A percentile compares a stretch with the other conserved stretches of the same genome.
Conservation (phyloP, 2,888 invertebrate species). For the Hydrotaea cyrtoneurina region DNA sequence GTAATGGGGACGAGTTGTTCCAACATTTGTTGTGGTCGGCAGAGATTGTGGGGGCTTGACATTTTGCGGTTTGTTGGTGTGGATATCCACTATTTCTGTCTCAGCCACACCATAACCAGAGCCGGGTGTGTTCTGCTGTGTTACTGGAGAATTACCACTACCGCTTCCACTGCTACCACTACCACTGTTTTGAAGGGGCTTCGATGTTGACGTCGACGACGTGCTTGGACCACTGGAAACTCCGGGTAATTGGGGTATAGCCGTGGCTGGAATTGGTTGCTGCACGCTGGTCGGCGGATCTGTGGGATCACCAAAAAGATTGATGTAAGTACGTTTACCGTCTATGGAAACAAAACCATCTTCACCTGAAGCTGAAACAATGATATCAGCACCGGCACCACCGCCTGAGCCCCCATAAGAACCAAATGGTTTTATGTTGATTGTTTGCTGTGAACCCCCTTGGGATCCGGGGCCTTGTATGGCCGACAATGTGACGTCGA, state of each 20-base stretch:
- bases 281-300: conserved; percentile 79
- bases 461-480: conserved; percentile 89
- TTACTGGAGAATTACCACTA: conserved; percentile 65
- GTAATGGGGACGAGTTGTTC: conserved; percentile 85
- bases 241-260: conserved; percentile 76
- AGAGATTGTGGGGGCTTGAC: conserved; percentile 83
- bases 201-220: conserved; percentile 42
- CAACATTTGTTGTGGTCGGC: conserved; percentile 81
- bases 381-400: conserved; percentile 84
- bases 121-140: conserved; percentile 81
- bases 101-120: conserved; percentile 84
- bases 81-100: conserved; percentile 81
- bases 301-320: conserved; percentile 87
- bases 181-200: conserved; percentile 70
- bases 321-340: conserved; percentile 93
- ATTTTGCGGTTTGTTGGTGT: conserved; percentile 75
- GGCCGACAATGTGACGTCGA: conserved; percentile 93
- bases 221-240: conserved; percentile 64
- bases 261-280: conserved; percentile 77
- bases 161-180: conserved; percentile 51
- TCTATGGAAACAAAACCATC: conserved; percentile 95
- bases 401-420: conserved; percentile 72
- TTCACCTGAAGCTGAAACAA: conserved; percentile 89
- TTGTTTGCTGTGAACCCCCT: conserved; percentile 80
- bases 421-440: conserved; percentile 80